Base-by-base conservation (phyloP, 1,140 invertebrate species). In the Eciton burchellii region DNA sequence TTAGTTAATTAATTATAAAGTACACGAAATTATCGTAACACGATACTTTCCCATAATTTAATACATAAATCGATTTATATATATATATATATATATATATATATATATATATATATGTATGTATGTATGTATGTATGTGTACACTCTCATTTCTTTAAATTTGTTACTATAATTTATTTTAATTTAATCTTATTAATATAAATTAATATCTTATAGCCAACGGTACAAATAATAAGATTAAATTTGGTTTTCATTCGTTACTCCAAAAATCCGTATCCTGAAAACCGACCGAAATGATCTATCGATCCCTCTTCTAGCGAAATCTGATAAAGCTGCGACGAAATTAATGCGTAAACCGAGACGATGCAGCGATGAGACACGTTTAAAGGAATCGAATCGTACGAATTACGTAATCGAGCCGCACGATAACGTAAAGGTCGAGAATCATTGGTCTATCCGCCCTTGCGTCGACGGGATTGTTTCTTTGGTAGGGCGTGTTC, bases 401-500 rank as follows among this genome's bases (percentile, higher is more conserved):
- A 1, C 26, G 35, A 66, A 35, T n/a, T n/a, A n/a, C n/a, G n/a
- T n/a, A n/a, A n/a, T n/a, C n/a, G n/a, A n/a, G n/a, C n/a, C n/a
- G n/a, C n/a, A n/a, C 6, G 35, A 60, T 19, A 29, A 43, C 3
- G 49, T 26, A 41, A 65, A 73, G 8, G 14, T 21, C 43, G 6
- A 66, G 43, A n/a, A 26, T 29, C 45, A n/a, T 19, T 19, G 65
- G 29, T 81, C 82, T 83, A 77, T 84, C 54, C 83, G 82, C 71
- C 89, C 52, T 89, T 89, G 65, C 77, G 84, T 89, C 87, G 87
- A 88, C 86, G 73, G 79, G 76, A 12, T 14, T 47, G 6, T 63
- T 49, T 26, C 57, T 70, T 71, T 54, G 74, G 71, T 35, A 45
- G 45, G 60, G 41, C 41, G n/a, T 54, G 9, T 63, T 82, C 89